phyloP scores from a whole-genome alignment of 2,888 invertebrate species.

The Pristionchus fissidentatus region DNA sequence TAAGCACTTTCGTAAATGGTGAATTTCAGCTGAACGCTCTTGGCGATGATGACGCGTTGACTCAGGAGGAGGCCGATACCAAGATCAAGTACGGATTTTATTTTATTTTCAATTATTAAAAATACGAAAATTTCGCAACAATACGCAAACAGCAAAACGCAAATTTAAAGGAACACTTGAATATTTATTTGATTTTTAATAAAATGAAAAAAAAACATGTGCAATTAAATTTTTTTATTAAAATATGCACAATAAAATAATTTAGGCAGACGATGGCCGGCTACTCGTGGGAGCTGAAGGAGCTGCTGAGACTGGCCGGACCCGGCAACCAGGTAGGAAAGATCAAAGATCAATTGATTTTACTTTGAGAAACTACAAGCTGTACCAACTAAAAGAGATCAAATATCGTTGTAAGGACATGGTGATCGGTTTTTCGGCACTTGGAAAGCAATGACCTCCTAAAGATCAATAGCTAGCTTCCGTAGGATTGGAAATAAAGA shows the following conservation, averaged over 20 bases:
- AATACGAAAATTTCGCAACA: neutral
- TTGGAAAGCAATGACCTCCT: too few relatives aligned
- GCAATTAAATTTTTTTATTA: neutral
- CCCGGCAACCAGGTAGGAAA: conserved; percentile 43
- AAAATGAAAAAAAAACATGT: neutral
- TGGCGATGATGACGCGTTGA: conserved; percentile 41
- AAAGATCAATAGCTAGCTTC: too few relatives aligned
- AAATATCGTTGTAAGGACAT: too few relatives aligned
- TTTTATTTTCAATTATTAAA: neutral
- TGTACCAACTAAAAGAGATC: neutral
- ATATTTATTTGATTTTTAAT: neutral
- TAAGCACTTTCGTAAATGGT: neutral
- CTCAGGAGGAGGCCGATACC: conserved; percentile 39
- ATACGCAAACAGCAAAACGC: too few relatives aligned
- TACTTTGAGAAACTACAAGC: too few relatives aligned
- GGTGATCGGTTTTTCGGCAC: too few relatives aligned
- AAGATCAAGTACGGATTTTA: conserved; percentile 22
- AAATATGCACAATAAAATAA: neutral
- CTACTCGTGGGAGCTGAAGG: conserved; percentile 47
- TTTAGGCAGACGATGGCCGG: conserved; percentile 40
- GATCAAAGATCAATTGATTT: neutral
- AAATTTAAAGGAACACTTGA: too few relatives aligned
- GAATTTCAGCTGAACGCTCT: conserved; percentile 30
- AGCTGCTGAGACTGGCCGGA: conserved; percentile 38
- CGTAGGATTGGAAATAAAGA: too few relatives aligned